Evolutionary conservation across 2,113 vertebrate genomes (phyloP).

Genomic region (Smithornis capensis): DNA sequence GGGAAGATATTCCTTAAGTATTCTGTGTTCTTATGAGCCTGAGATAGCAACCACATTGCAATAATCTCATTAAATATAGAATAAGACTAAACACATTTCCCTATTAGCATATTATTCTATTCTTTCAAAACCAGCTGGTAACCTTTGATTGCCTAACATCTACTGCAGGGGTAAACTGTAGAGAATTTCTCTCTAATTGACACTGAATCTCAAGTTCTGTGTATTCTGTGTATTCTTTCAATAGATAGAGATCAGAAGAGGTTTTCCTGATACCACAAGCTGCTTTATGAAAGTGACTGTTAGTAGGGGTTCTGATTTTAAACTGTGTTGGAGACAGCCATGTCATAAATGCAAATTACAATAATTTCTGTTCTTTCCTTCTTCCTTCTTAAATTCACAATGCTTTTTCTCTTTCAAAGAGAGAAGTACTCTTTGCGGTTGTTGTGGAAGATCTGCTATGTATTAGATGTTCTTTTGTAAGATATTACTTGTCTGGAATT

Average conservation of each 20-base stretch:
- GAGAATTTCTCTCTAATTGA: constrained; percentile 39
- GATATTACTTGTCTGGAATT: background rate
- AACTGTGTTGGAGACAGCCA: background rate
- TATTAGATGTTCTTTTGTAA: background rate
- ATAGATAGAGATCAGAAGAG: background rate
- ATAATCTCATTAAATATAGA: constrained; percentile 61
- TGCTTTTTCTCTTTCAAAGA: background rate
- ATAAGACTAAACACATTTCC: constrained; percentile 46
- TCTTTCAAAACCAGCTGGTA: constrained; percentile 29
- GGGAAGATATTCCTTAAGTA: background rate
- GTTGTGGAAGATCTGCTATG: background rate
- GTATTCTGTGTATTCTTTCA: background rate
- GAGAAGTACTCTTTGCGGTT: background rate
- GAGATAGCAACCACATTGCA: constrained; percentile 14
- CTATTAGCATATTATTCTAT: constrained; percentile 31
- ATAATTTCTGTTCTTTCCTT: background rate
- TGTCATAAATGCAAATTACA: background rate
- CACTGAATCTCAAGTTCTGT: background rate
- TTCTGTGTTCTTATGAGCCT: background rate
- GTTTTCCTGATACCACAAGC: background rate
- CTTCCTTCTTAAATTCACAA: background rate
- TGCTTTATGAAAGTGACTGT: background rate
- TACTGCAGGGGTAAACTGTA: background rate
- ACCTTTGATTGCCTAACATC: constrained; percentile 46
- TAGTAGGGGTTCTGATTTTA: background rate